A percentile compares a stretch with the other conserved stretches of the same genome.
These are phyloP conservation scores for Neodiprion lecontei DNA, from an alignment of 1,140 invertebrate genomes.

Conservation along the genomic window DNA sequence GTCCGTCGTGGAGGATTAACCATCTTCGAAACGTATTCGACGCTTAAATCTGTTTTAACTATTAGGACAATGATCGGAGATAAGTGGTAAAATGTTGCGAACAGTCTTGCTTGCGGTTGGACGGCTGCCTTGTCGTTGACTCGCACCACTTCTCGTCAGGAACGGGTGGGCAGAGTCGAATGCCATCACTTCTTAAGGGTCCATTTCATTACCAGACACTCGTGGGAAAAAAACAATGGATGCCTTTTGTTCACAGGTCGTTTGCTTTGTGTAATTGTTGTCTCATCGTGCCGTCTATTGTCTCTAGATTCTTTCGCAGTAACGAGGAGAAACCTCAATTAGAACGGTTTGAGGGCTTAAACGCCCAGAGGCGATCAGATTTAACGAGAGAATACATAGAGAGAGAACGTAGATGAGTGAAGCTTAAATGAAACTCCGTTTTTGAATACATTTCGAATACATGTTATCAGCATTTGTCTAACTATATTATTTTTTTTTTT, in stretches of 20 bases:
- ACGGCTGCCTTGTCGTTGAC: background rate
- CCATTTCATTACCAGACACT: conserved; percentile 5
- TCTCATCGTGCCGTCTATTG: conserved; percentile 52
- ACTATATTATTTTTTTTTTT: too few species aligned
- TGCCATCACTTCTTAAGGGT: background rate
- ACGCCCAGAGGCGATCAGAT: conserved; percentile 56
- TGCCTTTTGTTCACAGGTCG: conserved; percentile 25
- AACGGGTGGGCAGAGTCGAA: background rate
- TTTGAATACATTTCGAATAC: background rate
- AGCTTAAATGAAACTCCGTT: background rate
- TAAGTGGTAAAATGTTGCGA: background rate
- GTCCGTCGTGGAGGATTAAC: too few species aligned
- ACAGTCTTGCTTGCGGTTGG: background rate
- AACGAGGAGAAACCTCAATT: conserved; percentile 61
- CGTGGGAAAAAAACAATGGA: background rate
- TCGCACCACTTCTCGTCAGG: background rate
- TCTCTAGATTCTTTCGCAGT: conserved; percentile 55
- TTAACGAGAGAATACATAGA: conserved; percentile 31
- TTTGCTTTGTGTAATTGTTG: conserved; percentile 51
- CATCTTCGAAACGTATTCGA: too few species aligned
- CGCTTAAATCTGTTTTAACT: too few species aligned
- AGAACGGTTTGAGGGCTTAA: conserved; percentile 58
- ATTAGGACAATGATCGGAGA: background rate
- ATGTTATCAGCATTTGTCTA: too few species aligned
- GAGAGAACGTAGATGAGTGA: background rate